These are phyloP conservation scores for Otus sunia DNA, from an alignment of 2,113 vertebrate species.

Conservation along the genomic window DNA sequence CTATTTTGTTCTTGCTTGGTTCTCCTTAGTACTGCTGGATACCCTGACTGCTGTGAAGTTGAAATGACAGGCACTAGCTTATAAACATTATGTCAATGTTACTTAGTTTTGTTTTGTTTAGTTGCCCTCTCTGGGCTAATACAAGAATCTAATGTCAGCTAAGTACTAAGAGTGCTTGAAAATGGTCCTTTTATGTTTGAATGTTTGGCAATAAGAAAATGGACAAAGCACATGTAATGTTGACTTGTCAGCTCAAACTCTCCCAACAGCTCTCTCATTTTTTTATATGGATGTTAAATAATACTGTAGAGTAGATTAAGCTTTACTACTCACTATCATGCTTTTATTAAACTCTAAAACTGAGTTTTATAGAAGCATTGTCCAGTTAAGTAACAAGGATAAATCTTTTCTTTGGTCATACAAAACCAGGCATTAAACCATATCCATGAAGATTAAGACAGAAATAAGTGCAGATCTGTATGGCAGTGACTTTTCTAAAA, in stretches of 20 bases:
- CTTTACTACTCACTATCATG: slow-evolving; percentile 7
- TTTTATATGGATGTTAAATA: slow-evolving; percentile 12
- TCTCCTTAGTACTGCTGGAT: neutral
- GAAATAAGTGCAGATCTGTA: neutral
- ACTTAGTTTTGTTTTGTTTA: neutral
- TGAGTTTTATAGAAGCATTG: slow-evolving; percentile 5
- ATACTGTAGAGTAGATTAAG: slow-evolving; percentile 6
- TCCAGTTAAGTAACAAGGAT: slow-evolving; percentile 4
- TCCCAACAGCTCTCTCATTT: neutral
- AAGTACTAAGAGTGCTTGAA: neutral
- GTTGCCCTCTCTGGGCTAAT: neutral
- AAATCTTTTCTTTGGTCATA: slow-evolving; percentile 3
- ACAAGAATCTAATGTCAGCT: neutral
- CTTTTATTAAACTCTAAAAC: slow-evolving; percentile 15
- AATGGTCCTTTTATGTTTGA: neutral
- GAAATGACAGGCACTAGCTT: neutral
- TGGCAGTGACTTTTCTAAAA: neutral
- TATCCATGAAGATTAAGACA: neutral
- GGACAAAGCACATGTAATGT: neutral
- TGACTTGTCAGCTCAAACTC: neutral
- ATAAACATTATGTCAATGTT: neutral
- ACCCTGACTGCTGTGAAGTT: neutral
- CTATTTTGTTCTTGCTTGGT: neutral
- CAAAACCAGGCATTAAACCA: neutral
- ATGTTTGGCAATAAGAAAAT: neutral